Evolutionary conservation across 1,140 invertebrate genomes (phyloP).

Genomic region (Penaeus indicus): DNA sequence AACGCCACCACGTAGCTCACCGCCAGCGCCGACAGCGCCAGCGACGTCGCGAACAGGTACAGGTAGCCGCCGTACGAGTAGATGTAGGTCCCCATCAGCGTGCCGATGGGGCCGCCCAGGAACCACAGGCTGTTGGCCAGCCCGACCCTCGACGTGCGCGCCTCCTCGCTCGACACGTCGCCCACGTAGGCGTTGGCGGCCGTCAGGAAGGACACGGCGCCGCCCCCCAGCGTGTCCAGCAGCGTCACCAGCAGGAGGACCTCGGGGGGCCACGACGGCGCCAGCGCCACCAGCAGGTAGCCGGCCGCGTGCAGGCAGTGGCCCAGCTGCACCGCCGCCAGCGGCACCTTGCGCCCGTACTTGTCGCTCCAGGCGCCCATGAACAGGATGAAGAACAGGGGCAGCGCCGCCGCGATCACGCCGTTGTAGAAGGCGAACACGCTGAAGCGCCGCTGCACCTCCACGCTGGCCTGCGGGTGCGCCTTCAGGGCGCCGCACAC

Average conservation of each 20-base stretch:
- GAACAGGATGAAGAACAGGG: constrained; percentile 59
- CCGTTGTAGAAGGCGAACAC: constrained; percentile 56
- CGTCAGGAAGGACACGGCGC: constrained; percentile 53
- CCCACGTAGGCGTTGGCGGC: constrained; percentile 52
- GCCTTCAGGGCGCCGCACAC: constrained; percentile 43
- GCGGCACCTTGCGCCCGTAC: constrained; percentile 53
- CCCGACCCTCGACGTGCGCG: constrained; percentile 43
- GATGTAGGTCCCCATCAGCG: constrained; percentile 52
- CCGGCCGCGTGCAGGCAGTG: constrained; percentile 52
- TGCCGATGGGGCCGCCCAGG: constrained; percentile 49
- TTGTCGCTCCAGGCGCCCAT: constrained; percentile 61
- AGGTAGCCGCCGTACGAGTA: constrained; percentile 50
- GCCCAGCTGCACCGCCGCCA: constrained; percentile 51
- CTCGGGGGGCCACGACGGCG: constrained; percentile 41
- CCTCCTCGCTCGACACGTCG: constrained; percentile 46
- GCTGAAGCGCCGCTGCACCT: constrained; percentile 49
- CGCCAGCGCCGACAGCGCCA: constrained; percentile 32
- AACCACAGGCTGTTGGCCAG: constrained; percentile 59
- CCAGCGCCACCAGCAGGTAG: constrained; percentile 42
- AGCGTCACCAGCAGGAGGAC: constrained; percentile 41
- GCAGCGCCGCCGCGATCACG: constrained; percentile 49
- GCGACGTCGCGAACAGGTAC: constrained; percentile 51
- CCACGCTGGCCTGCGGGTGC: constrained; percentile 41
- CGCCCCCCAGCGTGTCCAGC: constrained; percentile 51
- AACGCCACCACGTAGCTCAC: constrained; percentile 40